Percentiles rank a stretch among this genome's conserved stretches.
Conservation (phyloP, 2,797 vertebrate genomes). For the Macropus fuliginosus region DNA sequence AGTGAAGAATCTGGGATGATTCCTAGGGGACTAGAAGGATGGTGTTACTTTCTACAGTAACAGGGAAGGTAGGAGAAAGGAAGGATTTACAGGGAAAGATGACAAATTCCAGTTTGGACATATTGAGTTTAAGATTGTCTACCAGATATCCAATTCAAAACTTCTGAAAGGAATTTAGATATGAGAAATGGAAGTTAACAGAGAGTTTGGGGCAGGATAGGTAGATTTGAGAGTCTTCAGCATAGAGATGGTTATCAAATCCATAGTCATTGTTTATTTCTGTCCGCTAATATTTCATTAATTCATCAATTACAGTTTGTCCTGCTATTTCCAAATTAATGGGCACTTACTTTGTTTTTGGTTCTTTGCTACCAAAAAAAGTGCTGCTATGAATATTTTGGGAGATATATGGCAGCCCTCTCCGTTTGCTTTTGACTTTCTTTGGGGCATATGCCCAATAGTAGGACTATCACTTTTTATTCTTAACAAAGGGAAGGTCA, state of each 20-base stretch:
- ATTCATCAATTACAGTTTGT: neutral
- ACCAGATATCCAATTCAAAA: neutral
- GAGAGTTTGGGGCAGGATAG: neutral
- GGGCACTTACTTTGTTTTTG: neutral
- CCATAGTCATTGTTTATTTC: neutral
- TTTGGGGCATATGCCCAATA: neutral
- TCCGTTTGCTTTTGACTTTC: neutral
- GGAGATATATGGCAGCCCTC: neutral
- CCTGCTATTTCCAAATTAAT: neutral
- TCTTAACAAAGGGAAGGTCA: neutral
- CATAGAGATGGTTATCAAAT: neutral
- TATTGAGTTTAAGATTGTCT: neutral
- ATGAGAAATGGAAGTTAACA: neutral
- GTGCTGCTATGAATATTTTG: neutral
- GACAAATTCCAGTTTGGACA: neutral
- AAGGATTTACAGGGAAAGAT: neutral
- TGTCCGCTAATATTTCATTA: neutral
- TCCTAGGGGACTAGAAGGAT: neutral
- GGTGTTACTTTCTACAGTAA: neutral
- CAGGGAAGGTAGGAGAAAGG: neutral
- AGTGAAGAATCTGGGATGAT: neutral
- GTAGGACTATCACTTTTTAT: neutral
- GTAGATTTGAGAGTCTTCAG: neutral
- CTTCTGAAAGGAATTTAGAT: neutral
- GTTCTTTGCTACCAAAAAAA: neutral